phyloP scores from a whole-genome alignment of 2,888 invertebrate species.

The Oxyteleia sp. region DNA sequence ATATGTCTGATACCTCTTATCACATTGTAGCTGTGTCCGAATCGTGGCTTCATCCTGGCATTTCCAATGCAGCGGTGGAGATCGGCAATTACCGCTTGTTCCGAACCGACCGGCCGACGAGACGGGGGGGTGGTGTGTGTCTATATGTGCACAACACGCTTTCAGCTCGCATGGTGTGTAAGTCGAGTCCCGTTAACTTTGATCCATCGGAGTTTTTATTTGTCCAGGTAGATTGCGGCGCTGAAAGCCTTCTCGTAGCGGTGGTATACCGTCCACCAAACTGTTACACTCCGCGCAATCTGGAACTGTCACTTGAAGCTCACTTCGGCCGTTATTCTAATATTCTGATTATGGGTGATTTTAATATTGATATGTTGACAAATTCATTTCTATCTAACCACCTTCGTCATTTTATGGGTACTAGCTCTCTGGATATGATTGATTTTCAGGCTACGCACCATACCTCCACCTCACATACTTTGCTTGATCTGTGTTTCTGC shows the following conservation, averaged over 20 bases:
- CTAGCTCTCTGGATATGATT: background rate
- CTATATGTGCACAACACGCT: background rate
- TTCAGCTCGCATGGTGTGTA: background rate
- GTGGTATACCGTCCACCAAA: constrained; percentile 13
- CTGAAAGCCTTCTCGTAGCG: background rate
- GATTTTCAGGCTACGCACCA: constrained; percentile 3
- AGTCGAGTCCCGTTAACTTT: background rate
- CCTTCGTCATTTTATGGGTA: background rate
- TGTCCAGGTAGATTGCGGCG: background rate
- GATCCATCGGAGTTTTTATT: background rate
- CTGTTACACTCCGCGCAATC: background rate
- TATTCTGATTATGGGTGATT: constrained; percentile 1
- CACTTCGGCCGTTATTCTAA: background rate
- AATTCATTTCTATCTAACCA: background rate
- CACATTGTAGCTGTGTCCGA: background rate
- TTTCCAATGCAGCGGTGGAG: background rate
- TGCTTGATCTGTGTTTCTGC: constrained; percentile 1
- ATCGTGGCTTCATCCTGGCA: background rate
- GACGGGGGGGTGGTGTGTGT: background rate
- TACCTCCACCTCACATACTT: background rate
- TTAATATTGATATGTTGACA: background rate
- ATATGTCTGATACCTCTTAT: background rate
- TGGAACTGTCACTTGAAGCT: background rate
- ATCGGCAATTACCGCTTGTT: background rate
- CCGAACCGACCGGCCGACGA: background rate